These are phyloP conservation scores for Labeo calbasu DNA, from an alignment of 2,797 vertebrate genomes.

Conservation along the genomic window DNA sequence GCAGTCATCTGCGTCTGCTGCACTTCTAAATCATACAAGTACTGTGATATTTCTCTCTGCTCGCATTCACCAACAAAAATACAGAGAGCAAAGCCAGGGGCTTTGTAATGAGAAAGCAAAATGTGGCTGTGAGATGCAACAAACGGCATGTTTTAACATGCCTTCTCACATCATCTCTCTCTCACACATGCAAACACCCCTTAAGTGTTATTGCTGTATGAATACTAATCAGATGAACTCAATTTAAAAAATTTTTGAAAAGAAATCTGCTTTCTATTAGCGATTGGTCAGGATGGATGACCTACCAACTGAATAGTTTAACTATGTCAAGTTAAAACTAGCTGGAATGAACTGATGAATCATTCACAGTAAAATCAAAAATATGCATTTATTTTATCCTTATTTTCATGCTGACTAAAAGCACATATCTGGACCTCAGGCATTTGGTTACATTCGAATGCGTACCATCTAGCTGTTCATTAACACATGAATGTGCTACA, in stretches of 20 bases:
- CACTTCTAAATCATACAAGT: conserved; percentile 24
- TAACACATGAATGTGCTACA: neutral
- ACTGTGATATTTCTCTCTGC: conserved; percentile 23
- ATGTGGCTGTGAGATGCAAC: conserved; percentile 5
- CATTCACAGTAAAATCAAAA: neutral
- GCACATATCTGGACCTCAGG: neutral
- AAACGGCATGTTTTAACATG: conserved; percentile 3
- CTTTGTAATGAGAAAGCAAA: conserved; percentile 6
- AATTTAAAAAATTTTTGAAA: neutral
- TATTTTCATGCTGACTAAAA: neutral
- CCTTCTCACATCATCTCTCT: neutral
- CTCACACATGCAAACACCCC: neutral
- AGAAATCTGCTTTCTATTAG: neutral
- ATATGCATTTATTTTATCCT: neutral
- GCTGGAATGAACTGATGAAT: neutral
- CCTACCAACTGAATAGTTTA: neutral
- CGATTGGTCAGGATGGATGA: neutral
- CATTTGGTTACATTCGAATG: neutral
- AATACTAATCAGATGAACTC: neutral
- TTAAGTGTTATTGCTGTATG: neutral
- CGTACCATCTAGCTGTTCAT: neutral
- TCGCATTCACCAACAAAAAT: neutral
- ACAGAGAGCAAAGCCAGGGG: neutral
- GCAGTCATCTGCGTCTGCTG: conserved; percentile 12
- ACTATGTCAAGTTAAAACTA: neutral